Conservation (phyloP, 1,140 invertebrate genomes). For the Lineus longissimus region DNA sequence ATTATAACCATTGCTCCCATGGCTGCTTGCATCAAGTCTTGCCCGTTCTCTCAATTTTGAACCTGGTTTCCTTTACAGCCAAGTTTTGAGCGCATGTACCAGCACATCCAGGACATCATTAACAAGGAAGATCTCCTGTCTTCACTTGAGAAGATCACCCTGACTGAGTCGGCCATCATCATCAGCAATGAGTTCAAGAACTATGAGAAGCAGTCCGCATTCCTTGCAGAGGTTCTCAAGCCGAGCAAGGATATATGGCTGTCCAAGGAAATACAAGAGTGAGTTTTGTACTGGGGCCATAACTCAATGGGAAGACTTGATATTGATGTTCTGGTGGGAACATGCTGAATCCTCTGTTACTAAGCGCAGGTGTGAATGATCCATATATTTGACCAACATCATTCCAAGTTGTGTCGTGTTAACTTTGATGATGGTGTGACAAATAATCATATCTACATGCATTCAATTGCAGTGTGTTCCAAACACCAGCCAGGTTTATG, state of each 20-base stretch:
- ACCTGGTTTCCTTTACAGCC: constrained; percentile 67
- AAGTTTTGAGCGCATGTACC: constrained; percentile 80
- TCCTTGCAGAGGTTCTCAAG: constrained; percentile 73
- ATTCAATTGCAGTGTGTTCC: constrained; percentile 55
- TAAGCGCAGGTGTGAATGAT: too few species aligned
- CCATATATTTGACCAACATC: too few species aligned
- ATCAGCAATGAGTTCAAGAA: constrained; percentile 83
- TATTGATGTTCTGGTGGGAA: too few species aligned
- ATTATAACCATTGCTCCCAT: too few species aligned
- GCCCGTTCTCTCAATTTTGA: too few species aligned
- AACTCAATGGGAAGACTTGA: too few species aligned
- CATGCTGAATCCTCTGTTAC: too few species aligned
- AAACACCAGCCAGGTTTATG: constrained; percentile 66
- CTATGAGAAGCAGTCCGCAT: constrained; percentile 76
- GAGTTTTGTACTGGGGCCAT: constrained; percentile 21
- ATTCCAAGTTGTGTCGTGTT: too few species aligned
- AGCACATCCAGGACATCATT: constrained; percentile 66
- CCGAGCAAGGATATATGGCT: constrained; percentile 56
- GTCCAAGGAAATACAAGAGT: constrained; percentile 43
- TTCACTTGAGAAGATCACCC: constrained; percentile 76
- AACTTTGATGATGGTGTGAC: too few species aligned
- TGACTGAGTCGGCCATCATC: constrained; percentile 57
- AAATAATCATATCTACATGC: too few species aligned
- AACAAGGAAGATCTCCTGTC: constrained; percentile 67
- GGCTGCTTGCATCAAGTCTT: too few species aligned